phyloP scores from a whole-genome alignment of 2,113 vertebrate genomes.

The Pteropus alecto region DNA sequence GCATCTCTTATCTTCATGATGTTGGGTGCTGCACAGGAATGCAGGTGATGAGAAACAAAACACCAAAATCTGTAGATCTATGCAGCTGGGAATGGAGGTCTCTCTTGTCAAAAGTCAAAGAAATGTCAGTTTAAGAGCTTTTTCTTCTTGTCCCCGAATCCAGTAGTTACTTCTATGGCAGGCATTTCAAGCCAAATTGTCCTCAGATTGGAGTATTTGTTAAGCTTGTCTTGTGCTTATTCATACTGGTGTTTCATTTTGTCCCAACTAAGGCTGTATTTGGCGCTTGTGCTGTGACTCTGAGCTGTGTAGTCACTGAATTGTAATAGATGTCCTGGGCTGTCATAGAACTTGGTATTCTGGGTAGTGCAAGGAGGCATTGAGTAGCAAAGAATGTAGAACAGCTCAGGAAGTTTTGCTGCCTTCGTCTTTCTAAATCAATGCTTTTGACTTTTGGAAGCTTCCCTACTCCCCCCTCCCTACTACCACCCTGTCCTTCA shows the following conservation, averaged over 20 bases:
- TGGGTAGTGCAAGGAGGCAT: neutral
- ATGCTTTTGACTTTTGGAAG: slow-evolving; percentile 51
- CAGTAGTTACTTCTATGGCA: slow-evolving; percentile 9
- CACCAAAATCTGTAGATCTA: neutral
- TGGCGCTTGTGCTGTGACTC: neutral
- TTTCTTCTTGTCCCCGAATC: neutral
- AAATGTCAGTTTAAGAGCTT: neutral
- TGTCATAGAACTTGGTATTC: neutral
- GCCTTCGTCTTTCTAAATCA: slow-evolving; percentile 31
- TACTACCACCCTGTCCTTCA: neutral
- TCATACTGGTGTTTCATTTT: neutral
- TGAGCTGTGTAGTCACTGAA: neutral
- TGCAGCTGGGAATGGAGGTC: neutral
- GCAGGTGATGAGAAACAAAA: slow-evolving; percentile 43
- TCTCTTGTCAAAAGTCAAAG: neutral
- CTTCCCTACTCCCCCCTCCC: neutral
- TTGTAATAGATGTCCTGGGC: neutral
- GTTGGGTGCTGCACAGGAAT: slow-evolving; percentile 44
- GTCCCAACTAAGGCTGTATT: neutral
- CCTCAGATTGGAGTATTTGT: neutral
- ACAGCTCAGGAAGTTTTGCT: slow-evolving; percentile 64
- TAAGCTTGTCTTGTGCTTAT: neutral
- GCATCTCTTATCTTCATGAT: slow-evolving; percentile 45
- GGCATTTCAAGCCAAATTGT: neutral
- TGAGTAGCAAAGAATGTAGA: slow-evolving; percentile 36